phyloP scores from a whole-genome alignment of 2,797 vertebrate genomes.

The Masticophis lateralis region DNA sequence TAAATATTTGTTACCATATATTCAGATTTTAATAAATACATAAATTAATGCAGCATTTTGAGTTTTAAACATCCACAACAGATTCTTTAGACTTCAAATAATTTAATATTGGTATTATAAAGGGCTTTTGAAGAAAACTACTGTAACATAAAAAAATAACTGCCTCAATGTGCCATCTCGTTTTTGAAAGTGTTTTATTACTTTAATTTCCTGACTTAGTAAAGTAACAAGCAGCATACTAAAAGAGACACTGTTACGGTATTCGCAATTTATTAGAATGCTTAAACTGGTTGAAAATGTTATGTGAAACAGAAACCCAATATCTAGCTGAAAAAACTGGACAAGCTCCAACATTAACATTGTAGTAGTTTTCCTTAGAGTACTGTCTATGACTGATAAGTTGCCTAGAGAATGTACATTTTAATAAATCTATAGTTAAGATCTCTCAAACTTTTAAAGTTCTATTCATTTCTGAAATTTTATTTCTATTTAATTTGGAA shows the following conservation, averaged over 20 bases:
- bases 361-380: conserved; percentile 58
- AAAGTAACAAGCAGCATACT: conserved; percentile 76
- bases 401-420: conserved; percentile 47
- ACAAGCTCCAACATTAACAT: conserved; percentile 59
- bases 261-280: conserved; percentile 73
- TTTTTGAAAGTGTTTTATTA: conserved; percentile 79
- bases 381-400: conserved; percentile 57
- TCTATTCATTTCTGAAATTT: conserved; percentile 50
- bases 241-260: conserved; percentile 74
- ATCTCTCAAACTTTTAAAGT: conserved; percentile 21
- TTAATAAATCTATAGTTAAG: conserved; percentile 48
- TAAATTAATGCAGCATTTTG: conserved; percentile 70
- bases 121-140: conserved; percentile 78
- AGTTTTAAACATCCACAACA: conserved; percentile 72
- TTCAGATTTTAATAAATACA: conserved; percentile 74
- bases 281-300: conserved; percentile 67
- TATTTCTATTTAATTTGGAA: conserved; percentile 49
- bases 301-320: conserved; percentile 69
- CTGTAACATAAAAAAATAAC: conserved; percentile 75
- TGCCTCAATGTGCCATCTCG: conserved; percentile 70
- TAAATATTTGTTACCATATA: conserved; percentile 62
- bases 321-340: conserved; percentile 70
- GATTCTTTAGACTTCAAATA: conserved; percentile 76
- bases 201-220: conserved; percentile 82
- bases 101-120: conserved; percentile 78